Percentiles rank a stretch among this genome's conserved stretches.
phyloP scores from a whole-genome alignment of 2,888 invertebrate genomes.

The Eumacrocentrus americanus region DNA sequence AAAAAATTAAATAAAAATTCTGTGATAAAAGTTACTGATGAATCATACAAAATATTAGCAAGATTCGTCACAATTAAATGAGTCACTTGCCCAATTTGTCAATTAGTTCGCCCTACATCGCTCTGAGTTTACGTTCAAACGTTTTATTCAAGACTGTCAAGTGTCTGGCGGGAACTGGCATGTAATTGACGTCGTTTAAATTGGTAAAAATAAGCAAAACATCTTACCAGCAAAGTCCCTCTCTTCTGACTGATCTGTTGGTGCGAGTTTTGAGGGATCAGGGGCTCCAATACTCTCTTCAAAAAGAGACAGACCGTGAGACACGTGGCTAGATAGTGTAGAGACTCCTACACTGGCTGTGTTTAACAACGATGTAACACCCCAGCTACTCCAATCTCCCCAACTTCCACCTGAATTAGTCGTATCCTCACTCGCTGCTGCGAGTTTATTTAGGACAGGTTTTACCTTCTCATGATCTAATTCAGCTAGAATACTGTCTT shows the following conservation, averaged over 20 bases:
- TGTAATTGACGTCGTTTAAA: background rate
- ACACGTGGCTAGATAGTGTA: slow-evolving; percentile 80
- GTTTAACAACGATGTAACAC: slow-evolving; percentile 74
- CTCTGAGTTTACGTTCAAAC: slow-evolving; percentile 18
- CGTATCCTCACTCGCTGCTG: slow-evolving; percentile 46
- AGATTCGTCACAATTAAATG: slow-evolving; percentile 29
- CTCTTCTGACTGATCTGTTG: slow-evolving; percentile 41
- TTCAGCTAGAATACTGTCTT: slow-evolving; percentile 53
- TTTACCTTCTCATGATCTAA: slow-evolving; percentile 49
- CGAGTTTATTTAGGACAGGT: slow-evolving; percentile 54
- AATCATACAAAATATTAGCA: slow-evolving; percentile 8
- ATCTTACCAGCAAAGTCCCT: slow-evolving; percentile 31
- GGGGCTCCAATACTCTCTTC: slow-evolving; percentile 85
- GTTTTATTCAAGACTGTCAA: slow-evolving; percentile 26
- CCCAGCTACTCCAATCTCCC: slow-evolving; percentile 78
- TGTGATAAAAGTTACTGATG: background rate
- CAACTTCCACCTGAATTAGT: slow-evolving; percentile 50
- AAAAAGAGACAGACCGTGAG: slow-evolving; percentile 79
- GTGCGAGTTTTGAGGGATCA: slow-evolving; percentile 79
- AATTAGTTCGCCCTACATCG: slow-evolving; percentile 37
- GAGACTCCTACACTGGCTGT: slow-evolving; percentile 79
- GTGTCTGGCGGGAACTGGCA: slow-evolving; percentile 19
- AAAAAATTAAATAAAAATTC: background rate
- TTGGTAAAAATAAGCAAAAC: background rate
- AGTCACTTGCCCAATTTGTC: slow-evolving; percentile 35